phyloP scores from a whole-genome alignment of 2,113 vertebrate species.

The Hipposideros armiger region DNA sequence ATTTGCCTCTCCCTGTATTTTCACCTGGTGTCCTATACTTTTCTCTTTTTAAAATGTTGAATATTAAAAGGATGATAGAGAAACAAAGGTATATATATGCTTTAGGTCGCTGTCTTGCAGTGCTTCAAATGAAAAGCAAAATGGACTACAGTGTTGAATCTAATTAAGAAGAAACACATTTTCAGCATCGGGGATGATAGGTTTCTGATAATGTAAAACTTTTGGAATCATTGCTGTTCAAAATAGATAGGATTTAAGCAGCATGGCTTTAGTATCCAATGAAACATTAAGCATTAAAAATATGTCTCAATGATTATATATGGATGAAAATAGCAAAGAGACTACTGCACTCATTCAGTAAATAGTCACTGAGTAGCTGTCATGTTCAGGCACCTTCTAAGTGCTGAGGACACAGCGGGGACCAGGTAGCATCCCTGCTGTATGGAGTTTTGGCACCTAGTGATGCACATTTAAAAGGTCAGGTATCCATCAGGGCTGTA shows the following conservation, averaged over 20 bases:
- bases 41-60: neutral
- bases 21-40: neutral
- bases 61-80: neutral
- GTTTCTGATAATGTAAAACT: neutral
- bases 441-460: neutral
- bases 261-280: neutral
- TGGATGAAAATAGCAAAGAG: neutral
- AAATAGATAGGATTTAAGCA: neutral
- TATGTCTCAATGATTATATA: no score
- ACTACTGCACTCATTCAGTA: neutral
- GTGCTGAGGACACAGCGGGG: neutral
- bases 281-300: neutral
- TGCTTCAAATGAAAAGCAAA: neutral
- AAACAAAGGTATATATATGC: fast-evolving
- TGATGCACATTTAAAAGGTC: neutral
- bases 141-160: neutral
- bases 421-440: neutral
- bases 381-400: fast-evolving
- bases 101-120: neutral
- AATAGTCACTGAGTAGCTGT: neutral
- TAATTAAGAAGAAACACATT: neutral
- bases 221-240: neutral
- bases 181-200: neutral
- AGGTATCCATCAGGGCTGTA: neutral
- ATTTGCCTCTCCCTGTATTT: neutral